A percentile compares a stretch with the other conserved stretches of the same genome.
Conservation (phyloP, 2,888 invertebrate species). For the Drosophila siamana region DNA sequence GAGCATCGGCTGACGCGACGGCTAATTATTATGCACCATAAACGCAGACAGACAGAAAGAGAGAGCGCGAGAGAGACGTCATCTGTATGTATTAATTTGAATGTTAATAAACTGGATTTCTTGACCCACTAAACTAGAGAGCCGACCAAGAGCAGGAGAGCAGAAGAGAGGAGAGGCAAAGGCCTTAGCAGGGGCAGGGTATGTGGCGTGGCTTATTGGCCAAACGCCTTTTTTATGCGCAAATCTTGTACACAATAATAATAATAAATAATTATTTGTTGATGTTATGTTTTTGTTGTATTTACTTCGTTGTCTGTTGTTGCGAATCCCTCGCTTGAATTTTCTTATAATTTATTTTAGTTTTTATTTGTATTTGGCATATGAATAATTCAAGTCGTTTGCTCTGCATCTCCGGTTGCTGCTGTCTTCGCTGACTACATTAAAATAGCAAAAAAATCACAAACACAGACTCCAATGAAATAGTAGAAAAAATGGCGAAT, state of each 20-base stretch:
- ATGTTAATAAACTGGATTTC: conserved; percentile 83
- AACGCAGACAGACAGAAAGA: conserved; percentile 26
- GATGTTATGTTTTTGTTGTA: conserved; percentile 26
- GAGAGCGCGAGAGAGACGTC: conserved; percentile 53
- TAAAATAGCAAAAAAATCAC: conserved; percentile 14
- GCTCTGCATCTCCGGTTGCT: not conserved
- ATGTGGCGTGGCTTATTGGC: conserved; percentile 45
- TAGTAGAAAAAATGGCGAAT: conserved; percentile 19
- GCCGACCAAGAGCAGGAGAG: conserved; percentile 11
- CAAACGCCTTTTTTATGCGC: conserved; percentile 48
- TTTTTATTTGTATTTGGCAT: conserved; percentile 69
- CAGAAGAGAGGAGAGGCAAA: no score
- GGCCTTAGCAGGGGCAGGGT: conserved; percentile 7
- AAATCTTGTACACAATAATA: conserved; percentile 64
- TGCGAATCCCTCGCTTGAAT: conserved; percentile 38
- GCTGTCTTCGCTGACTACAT: conserved; percentile 38
- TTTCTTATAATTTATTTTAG: conserved; percentile 77
- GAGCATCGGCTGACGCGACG: conserved; percentile 24
- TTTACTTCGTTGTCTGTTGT: conserved; percentile 19
- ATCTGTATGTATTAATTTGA: conserved; percentile 81
- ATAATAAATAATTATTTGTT: conserved; percentile 76
- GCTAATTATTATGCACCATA: conserved; percentile 81
- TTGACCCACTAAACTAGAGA: conserved; percentile 82
- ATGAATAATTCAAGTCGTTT: conserved; percentile 73
- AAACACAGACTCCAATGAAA: conserved; percentile 2